Conservation (phyloP, 2,888 invertebrate species). For the Eutolmus rufibarbis region DNA sequence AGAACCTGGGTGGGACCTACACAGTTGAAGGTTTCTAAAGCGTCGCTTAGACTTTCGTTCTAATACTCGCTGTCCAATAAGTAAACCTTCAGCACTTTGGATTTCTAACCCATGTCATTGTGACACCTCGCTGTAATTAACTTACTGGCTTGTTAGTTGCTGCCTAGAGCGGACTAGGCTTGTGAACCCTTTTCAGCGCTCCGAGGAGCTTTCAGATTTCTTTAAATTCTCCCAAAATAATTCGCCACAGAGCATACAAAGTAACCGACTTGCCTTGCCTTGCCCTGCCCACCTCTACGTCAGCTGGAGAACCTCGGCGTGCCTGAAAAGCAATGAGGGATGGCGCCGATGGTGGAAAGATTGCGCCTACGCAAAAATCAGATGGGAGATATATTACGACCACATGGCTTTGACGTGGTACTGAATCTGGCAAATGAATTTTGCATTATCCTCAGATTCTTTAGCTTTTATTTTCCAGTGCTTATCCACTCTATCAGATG, state of each 20-base stretch:
- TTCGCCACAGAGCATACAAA: not conserved
- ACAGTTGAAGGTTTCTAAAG: not conserved
- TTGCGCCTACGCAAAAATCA: too few relatives aligned
- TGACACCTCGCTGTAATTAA: not conserved
- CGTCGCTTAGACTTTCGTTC: not conserved
- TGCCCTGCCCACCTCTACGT: not conserved
- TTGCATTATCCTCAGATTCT: conserved; percentile 19
- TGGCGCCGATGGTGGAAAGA: not conserved
- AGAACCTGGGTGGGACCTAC: not conserved
- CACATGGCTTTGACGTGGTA: not conserved
- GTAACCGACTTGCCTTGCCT: not conserved
- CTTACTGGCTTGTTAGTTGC: not conserved
- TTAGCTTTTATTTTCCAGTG: conserved; percentile 20
- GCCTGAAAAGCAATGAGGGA: not conserved
- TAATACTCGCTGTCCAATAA: not conserved
- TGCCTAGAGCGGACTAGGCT: not conserved
- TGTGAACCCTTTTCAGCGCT: not conserved
- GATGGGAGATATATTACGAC: not conserved
- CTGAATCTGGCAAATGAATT: conserved; percentile 44
- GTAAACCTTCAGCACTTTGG: not conserved
- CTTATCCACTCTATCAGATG: conserved; percentile 16
- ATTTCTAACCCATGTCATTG: not conserved
- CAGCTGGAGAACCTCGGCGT: not conserved
- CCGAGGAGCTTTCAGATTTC: not conserved
- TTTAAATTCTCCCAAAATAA: not conserved